phyloP scores from a whole-genome alignment of 2,888 invertebrate genomes.

The Drosophila sordidapex region DNA sequence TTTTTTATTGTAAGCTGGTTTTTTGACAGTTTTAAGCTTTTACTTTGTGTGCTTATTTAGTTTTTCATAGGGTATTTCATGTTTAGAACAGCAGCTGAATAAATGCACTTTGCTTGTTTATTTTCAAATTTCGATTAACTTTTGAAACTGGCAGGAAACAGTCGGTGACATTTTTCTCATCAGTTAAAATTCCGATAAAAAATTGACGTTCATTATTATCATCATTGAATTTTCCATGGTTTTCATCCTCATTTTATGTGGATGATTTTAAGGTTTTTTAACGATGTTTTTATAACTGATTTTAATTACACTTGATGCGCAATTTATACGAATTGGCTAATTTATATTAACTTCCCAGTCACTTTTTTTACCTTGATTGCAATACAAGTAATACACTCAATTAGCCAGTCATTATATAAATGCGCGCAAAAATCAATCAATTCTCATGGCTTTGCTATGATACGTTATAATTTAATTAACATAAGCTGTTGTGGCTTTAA shows the following conservation, averaged over 20 bases:
- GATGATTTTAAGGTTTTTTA: constrained; percentile 10
- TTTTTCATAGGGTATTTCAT: not conserved
- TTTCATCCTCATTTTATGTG: constrained; percentile 16
- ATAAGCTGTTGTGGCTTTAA: constrained; percentile 12
- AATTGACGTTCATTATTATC: constrained; percentile 23
- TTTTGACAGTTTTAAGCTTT: not conserved
- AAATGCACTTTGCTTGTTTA: constrained; percentile 30
- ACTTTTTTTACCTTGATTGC: constrained; percentile 13
- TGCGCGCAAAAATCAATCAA: constrained; percentile 54
- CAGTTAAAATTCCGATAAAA: constrained; percentile 59
- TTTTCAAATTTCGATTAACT: constrained; percentile 61
- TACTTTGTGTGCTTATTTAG: not conserved
- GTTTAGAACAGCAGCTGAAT: not conserved
- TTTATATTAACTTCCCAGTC: constrained; percentile 58
- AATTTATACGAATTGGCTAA: constrained; percentile 29
- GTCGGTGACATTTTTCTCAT: constrained; percentile 72
- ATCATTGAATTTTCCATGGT: constrained; percentile 15
- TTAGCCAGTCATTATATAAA: constrained; percentile 47
- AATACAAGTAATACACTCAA: constrained; percentile 63
- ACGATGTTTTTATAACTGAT: constrained; percentile 6
- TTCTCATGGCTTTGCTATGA: constrained; percentile 40
- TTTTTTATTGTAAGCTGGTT: not conserved
- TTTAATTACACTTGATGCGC: constrained; percentile 53
- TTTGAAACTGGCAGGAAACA: constrained; percentile 41
- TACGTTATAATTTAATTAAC: constrained; percentile 32